phyloP scores from a whole-genome alignment of 2,888 invertebrate species.

The Acronicta leporina region DNA sequence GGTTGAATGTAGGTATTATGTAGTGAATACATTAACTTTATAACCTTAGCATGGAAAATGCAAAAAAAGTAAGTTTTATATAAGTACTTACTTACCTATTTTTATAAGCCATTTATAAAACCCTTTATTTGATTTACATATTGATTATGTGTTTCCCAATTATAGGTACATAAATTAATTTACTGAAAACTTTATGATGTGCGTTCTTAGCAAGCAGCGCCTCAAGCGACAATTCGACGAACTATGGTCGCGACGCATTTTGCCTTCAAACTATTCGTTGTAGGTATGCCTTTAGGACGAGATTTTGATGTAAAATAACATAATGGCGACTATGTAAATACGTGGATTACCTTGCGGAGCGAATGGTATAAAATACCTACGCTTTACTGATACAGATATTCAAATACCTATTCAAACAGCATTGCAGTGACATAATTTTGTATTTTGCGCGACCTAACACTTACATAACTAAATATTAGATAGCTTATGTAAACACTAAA shows the following conservation, averaged over 20 bases:
- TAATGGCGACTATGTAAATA: constrained; percentile 39
- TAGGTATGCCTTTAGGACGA: constrained; percentile 11
- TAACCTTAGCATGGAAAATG: no score
- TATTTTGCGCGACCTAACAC: constrained; percentile 24
- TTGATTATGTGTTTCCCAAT: no score
- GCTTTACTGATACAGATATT: constrained; percentile 15
- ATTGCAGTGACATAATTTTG: constrained; percentile 25
- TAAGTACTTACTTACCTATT: no score
- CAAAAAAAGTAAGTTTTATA: no score
- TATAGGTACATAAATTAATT: no score
- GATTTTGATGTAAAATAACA: constrained; percentile 32
- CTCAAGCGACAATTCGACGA: constrained; percentile 4
- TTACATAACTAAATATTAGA: constrained; percentile 22
- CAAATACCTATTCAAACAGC: constrained; percentile 31
- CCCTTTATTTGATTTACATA: no score
- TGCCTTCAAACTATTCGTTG: constrained; percentile 16
- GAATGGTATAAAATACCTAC: constrained; percentile 54
- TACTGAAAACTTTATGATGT: no score
- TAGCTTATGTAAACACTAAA: constrained; percentile 37
- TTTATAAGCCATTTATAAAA: no score
- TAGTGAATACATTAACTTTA: no score
- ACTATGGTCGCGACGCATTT: constrained; percentile 22
- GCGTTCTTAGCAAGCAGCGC: constrained; percentile 14
- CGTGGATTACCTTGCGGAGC: constrained; percentile 61
- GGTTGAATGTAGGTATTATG: no score